A percentile compares a stretch with the other conserved stretches of the same genome.
Evolutionary conservation across 2,888 invertebrate species (phyloP).

Genomic region (Drosophila leonis): DNA sequence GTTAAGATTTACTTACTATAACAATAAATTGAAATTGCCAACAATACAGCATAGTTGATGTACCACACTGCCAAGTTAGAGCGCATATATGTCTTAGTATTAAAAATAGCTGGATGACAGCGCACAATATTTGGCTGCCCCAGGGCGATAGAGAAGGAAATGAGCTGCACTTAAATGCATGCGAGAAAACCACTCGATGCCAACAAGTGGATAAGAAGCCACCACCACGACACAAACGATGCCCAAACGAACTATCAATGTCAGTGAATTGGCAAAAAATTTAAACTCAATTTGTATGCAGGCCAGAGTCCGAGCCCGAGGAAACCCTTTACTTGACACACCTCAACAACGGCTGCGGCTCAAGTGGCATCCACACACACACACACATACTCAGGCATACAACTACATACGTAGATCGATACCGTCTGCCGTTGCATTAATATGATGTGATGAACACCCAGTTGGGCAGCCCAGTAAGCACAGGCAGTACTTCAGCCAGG

Average conservation of each 20-base stretch:
- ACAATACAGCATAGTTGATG: not conserved
- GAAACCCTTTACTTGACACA: constrained; percentile 81
- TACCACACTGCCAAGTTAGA: constrained; percentile 4
- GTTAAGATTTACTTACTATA: not conserved
- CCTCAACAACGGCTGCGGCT: constrained; percentile 71
- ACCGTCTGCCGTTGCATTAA: constrained; percentile 73
- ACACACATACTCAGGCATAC: constrained; percentile 10
- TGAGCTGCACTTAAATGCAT: constrained; percentile 79
- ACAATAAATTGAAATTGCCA: not conserved
- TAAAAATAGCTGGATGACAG: constrained; percentile 73
- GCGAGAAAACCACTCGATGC: constrained; percentile 81
- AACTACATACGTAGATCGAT: constrained; percentile 7
- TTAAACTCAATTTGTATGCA: constrained; percentile 80
- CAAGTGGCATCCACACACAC: constrained; percentile 65
- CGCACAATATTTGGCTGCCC: constrained; percentile 55
- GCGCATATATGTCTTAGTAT: constrained; percentile 44
- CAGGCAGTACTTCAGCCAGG: constrained; percentile 32
- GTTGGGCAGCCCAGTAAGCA: constrained; percentile 45
- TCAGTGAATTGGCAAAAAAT: constrained; percentile 82
- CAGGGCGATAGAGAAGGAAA: constrained; percentile 74
- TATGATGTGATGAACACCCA: constrained; percentile 73
- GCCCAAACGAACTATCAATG: constrained; percentile 82
- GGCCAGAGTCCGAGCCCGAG: constrained; percentile 57
- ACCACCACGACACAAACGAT: constrained; percentile 81
- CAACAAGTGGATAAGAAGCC: constrained; percentile 82